phyloP scores from a whole-genome alignment of 2,797 vertebrate genomes.

The Limosa lapponica region DNA sequence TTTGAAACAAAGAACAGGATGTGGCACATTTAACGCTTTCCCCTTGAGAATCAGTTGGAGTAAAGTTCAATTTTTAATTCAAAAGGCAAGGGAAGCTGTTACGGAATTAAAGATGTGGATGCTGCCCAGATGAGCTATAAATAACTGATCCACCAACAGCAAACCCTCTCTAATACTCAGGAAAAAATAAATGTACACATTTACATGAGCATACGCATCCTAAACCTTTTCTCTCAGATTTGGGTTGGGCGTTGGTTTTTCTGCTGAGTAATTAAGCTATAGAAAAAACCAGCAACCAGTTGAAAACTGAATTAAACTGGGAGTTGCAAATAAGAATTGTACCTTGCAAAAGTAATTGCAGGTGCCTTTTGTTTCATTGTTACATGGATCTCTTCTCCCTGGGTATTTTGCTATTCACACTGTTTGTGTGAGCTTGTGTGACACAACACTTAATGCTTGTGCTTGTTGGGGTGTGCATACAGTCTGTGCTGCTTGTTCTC shows the following conservation, averaged over 20 bases:
- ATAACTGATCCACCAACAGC: constrained; percentile 33
- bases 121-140: constrained; percentile 51
- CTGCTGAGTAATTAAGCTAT: neutral
- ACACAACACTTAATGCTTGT: accelerated
- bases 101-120: constrained; percentile 48
- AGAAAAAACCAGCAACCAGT: neutral
- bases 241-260: neutral
- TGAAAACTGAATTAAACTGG: constrained; percentile 4
- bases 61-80: constrained; percentile 72
- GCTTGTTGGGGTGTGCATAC: neutral
- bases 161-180: neutral
- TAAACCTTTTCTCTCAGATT: neutral
- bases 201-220: neutral
- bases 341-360: neutral
- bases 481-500: neutral
- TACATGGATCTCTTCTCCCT: neutral
- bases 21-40: constrained; percentile 65
- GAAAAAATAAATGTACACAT: neutral
- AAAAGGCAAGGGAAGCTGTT: constrained; percentile 53
- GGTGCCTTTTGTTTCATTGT: neutral
- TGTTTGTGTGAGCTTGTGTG: neutral
- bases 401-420: neutral
- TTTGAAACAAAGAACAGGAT: constrained; percentile 72
- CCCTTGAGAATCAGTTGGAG: constrained; percentile 58
- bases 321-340: neutral